A percentile compares a stretch with the other conserved stretches of the same genome.
These are phyloP conservation scores for cattle (Bos taurus) DNA, from an alignment of 2,113 vertebrate genomes.

Conservation along the genomic window ARS-UCD2.0 NC_037328.1:68517501-68518000, in stretches of 20 bases:
- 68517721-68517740: constrained; percentile 10
- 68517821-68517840: not conserved
- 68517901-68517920: not conserved
- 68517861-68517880: not conserved
- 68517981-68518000: constrained; percentile 59
- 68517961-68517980: constrained; percentile 58
- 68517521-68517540: constrained; percentile 38
- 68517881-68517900: constrained; percentile 17
- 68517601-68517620: constrained; percentile 60
- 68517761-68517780: constrained; percentile 47
- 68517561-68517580: constrained; percentile 61
- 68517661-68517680: constrained; percentile 55
- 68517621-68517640: constrained; percentile 43
- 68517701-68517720: constrained; percentile 16
- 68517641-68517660: constrained; percentile 26
- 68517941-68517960: constrained; percentile 43
- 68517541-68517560: constrained; percentile 59
- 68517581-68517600: constrained; percentile 58
- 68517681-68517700: constrained; percentile 51
- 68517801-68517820: constrained; percentile 1
- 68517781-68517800: constrained; percentile 30
- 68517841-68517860: not conserved
- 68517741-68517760: constrained; percentile 51
- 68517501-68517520: constrained; percentile 19
- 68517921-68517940: constrained; percentile 41